Evolutionary conservation across 2,888 invertebrate genomes (phyloP), one percentile per base, ranked within the genome.

Genomic region (Torymus texanus): DNA sequence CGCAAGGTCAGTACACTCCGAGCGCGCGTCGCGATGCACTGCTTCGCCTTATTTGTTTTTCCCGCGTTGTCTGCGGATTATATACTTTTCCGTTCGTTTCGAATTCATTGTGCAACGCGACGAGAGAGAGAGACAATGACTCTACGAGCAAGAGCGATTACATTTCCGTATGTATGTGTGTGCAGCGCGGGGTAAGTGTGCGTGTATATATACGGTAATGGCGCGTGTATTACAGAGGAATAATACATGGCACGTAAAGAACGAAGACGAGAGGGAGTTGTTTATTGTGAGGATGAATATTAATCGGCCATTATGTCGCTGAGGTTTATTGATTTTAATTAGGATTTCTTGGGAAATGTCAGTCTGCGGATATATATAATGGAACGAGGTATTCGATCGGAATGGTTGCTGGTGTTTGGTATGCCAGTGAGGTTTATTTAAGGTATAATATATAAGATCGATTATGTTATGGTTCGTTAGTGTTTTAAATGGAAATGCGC

Each of bases 181-280:
- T 10, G 18, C 53, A 29, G 21, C 21, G 21, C 21, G 21, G 21
- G 21, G 21, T 21, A 21, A 53, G 21, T 55, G 29, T 21, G 21
- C 55, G 55, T 50, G 41, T 55, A 24, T 24, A 24, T 29, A 29
- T 29, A 29, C 29, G 29, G 29, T 29, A 29, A 29, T 29, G 29
- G 29, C 29, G 29, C 29, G 29, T 29, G 29, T 29, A 29, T 29
- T 29, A 53, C 67, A 61, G 55, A 55, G 51, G 71, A 59, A 77
- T 71, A 77, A 72, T 71, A 71, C 71, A 77, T 71, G 58, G 53
- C 77, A 41, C 77, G 77, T 66, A 72, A 59, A 24, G 24, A 63
- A 51, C 29, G 58, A 71, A 56, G 29, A 29, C 4, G 29, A 56
- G 29, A 29, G 29, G 29, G 29, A 5, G 29, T 3, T 5, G n/a